These are phyloP conservation scores for Drosophila maculinotata DNA, from an alignment of 2,888 invertebrate genomes.

Conservation along the genomic window DNA sequence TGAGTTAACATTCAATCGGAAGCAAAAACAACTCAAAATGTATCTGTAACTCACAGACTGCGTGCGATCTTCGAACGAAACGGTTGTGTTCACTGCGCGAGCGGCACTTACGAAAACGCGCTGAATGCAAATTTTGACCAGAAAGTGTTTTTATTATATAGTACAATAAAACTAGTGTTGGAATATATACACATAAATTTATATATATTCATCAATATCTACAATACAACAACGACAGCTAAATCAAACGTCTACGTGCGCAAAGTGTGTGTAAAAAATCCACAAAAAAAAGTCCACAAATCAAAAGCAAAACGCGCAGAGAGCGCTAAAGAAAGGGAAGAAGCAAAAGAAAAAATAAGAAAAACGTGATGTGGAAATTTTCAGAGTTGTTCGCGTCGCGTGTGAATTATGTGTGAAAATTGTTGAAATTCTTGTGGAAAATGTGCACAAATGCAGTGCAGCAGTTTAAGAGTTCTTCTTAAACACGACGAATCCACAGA, in stretches of 20 bases:
- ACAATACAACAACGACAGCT: conserved; percentile 27
- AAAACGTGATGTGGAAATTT: conserved; percentile 70
- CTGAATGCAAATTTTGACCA: conserved; percentile 44
- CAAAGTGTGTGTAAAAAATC: conserved; percentile 54
- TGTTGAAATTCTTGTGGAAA: conserved; percentile 62
- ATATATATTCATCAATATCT: conserved; percentile 9
- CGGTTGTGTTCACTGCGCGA: conserved; percentile 69
- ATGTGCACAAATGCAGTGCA: conserved; percentile 52
- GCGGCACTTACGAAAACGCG: conserved; percentile 59
- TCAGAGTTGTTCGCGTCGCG: conserved; percentile 54
- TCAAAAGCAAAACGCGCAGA: conserved; percentile 50
- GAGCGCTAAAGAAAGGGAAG: conserved; percentile 36
- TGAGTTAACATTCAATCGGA: conserved; percentile 46
- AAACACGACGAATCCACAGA: conserved; percentile 41
- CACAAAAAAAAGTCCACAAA: conserved; percentile 31
- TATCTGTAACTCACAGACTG: conserved; percentile 76
- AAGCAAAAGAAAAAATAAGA: conserved; percentile 65
- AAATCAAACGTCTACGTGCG: conserved; percentile 60
- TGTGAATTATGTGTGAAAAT: conserved; percentile 70
- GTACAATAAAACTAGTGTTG: conserved; percentile 38
- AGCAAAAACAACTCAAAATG: conserved; percentile 34
- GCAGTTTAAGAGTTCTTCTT: conserved; percentile 46
- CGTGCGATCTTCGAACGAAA: conserved; percentile 79
- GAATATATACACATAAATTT: conserved; percentile 23
- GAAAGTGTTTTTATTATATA: conserved; percentile 33